Evolutionary conservation across 2,888 invertebrate species (phyloP).

Genomic region (Boloria euphrosyne): DNA sequence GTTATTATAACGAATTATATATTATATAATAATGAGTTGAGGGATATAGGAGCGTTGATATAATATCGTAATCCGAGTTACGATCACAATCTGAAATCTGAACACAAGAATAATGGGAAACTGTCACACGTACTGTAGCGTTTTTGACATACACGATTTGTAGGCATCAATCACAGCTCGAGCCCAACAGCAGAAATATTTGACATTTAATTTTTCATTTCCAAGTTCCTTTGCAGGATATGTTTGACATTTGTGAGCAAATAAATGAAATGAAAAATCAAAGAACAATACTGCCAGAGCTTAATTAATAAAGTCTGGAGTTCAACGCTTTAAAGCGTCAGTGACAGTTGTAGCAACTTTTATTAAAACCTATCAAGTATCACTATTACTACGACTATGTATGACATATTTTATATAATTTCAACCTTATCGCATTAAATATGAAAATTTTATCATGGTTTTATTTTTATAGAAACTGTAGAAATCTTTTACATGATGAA

Average conservation of each 20-base stretch:
- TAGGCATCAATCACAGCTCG: conserved; percentile 43
- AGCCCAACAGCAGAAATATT: conserved; percentile 41
- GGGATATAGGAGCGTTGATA: conserved; percentile 7
- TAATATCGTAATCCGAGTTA: conserved; percentile 11
- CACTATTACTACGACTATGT: too few relatives aligned
- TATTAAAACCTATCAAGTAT: too few relatives aligned
- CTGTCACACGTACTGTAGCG: conserved; percentile 38
- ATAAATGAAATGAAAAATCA: not conserved
- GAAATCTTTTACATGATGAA: too few relatives aligned
- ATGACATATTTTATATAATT: too few relatives aligned
- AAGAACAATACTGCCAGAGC: not conserved
- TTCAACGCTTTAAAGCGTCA: too few relatives aligned
- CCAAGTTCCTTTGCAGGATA: conserved; percentile 21
- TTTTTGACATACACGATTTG: conserved; percentile 41
- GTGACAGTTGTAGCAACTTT: too few relatives aligned
- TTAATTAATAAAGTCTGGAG: too few relatives aligned
- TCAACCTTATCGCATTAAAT: too few relatives aligned
- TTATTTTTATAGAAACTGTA: too few relatives aligned
- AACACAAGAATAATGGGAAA: conserved; percentile 37
- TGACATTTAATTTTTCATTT: conserved; percentile 37
- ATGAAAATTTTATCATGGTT: too few relatives aligned
- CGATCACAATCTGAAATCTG: conserved; percentile 26
- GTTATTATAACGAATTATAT: conserved; percentile 10
- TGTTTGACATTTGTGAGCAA: conserved; percentile 8
- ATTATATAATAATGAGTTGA: conserved; percentile 9